Percentiles rank a stretch among this genome's conserved stretches.
phyloP scores from a whole-genome alignment of 2,113 vertebrate species.

The Brachirus orientalis region DNA sequence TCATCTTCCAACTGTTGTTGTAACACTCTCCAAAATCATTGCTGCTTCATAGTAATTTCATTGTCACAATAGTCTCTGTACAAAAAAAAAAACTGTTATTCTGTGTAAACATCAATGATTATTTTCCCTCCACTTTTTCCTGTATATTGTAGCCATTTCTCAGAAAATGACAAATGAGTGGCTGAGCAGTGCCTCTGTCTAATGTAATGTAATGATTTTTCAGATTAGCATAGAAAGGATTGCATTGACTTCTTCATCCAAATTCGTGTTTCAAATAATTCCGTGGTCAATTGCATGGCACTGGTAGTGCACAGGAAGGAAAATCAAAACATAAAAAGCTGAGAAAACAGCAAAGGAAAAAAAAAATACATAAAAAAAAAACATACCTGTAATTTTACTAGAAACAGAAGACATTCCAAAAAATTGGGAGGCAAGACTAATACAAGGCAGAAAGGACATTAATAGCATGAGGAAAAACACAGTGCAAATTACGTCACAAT shows the following conservation, averaged over 20 bases:
- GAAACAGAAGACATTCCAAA: background rate
- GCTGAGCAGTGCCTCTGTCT: constrained; percentile 32
- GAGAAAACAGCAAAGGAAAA: constrained; percentile 19
- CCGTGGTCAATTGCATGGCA: constrained; percentile 40
- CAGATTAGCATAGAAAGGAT: constrained; percentile 54
- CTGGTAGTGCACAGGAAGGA: constrained; percentile 3
- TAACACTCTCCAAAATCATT: constrained; percentile 38
- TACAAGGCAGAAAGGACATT: no score
- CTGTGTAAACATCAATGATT: constrained; percentile 46
- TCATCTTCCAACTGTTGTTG: background rate
- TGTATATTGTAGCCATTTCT: constrained; percentile 37
- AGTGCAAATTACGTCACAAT: no score
- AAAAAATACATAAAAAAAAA: constrained; percentile 18
- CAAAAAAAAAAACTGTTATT: constrained; percentile 38
- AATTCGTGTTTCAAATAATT: constrained; percentile 35
- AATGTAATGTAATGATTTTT: constrained; percentile 61
- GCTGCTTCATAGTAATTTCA: constrained; percentile 30
- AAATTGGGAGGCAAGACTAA: no score
- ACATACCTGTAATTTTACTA: background rate
- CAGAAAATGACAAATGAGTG: constrained; percentile 47
- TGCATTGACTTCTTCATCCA: constrained; percentile 53
- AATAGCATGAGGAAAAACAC: no score
- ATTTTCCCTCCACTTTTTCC: background rate
- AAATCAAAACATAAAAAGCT: constrained; percentile 26
- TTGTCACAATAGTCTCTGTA: constrained; percentile 33